Evolutionary conservation across 1,140 invertebrate genomes (phyloP).

Genomic region (Pissodes strobi): DNA sequence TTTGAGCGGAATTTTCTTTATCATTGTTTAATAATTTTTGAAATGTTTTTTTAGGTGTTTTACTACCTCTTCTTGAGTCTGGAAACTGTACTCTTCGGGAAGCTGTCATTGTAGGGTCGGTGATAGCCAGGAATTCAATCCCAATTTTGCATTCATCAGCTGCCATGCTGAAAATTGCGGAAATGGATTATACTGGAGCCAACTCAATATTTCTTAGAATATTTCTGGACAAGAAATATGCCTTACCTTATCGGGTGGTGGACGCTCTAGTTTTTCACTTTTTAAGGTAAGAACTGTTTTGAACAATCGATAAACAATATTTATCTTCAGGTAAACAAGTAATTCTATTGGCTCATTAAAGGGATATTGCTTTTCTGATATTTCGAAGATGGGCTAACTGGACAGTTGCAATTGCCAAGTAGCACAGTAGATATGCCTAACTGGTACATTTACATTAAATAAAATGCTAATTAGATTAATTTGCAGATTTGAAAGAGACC

Average conservation of each 20-base stretch:
- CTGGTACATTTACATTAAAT: too few species aligned
- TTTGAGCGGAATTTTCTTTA: background rate
- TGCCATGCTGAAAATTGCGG: slow-evolving; percentile 92
- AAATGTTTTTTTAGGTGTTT: slow-evolving; percentile 42
- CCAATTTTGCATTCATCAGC: slow-evolving; percentile 96
- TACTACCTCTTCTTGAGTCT: slow-evolving; percentile 60
- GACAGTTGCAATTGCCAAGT: too few species aligned
- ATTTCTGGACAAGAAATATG: slow-evolving; percentile 98
- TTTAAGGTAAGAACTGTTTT: slow-evolving; percentile 67
- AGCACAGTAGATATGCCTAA: too few species aligned
- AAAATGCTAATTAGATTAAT: too few species aligned
- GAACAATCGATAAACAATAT: too few species aligned
- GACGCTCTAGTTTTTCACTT: slow-evolving; percentile 97
- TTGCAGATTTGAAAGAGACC: slow-evolving; percentile 81
- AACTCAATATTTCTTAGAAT: slow-evolving; percentile 95
- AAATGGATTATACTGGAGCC: slow-evolving; percentile 98
- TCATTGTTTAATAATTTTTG: slow-evolving; percentile 1
- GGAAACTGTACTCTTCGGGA: slow-evolving; percentile 94
- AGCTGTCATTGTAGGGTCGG: slow-evolving; percentile 92
- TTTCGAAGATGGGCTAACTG: too few species aligned
- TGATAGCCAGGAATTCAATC: slow-evolving; percentile 89
- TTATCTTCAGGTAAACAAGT: too few species aligned
- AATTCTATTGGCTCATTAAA: too few species aligned
- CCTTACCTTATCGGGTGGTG: slow-evolving; percentile 92
- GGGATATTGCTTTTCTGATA: too few species aligned